A percentile compares a stretch with the other conserved stretches of the same genome.
Evolutionary conservation across 1,140 invertebrate genomes (phyloP).

Genomic region (Drosophila leontia): DNA sequence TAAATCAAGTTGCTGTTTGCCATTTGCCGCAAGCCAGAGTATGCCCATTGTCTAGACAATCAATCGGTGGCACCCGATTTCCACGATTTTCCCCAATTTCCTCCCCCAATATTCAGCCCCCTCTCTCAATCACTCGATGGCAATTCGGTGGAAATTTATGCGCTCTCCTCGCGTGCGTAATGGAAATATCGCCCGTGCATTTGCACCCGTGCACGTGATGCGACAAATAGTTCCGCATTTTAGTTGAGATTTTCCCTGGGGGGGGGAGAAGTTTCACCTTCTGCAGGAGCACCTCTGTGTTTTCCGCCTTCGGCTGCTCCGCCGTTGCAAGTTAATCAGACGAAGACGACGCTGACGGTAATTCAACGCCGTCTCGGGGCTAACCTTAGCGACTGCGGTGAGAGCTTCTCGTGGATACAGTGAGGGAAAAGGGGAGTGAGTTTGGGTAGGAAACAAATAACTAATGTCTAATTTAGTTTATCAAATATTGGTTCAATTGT

Average conservation of each 20-base stretch:
- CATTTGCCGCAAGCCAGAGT: constrained; percentile 44
- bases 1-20: constrained; percentile 77
- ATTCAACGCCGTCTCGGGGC: constrained; percentile 31
- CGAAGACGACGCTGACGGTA: constrained; percentile 36
- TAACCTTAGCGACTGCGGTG: constrained; percentile 23
- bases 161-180: constrained; percentile 71
- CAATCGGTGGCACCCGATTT: constrained; percentile 53
- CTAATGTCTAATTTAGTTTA: background rate
- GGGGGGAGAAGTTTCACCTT: background rate
- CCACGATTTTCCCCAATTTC: constrained; percentile 4
- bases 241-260: constrained; percentile 30
- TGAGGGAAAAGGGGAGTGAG: background rate
- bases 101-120: constrained; percentile 3
- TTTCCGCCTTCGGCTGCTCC: constrained; percentile 1
- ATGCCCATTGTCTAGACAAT: constrained; percentile 72
- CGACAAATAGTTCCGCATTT: constrained; percentile 83
- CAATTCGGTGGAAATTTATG: constrained; percentile 67
- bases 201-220: constrained; percentile 75
- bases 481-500: background rate
- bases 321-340: constrained; percentile 71
- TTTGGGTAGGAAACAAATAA: background rate
- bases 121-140: constrained; percentile 16
- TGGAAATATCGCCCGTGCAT: constrained; percentile 69
- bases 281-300: background rate
- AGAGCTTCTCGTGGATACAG: constrained; percentile 33